Conservation (phyloP, 1,140 invertebrate species). For the Cydia splendana region DNA sequence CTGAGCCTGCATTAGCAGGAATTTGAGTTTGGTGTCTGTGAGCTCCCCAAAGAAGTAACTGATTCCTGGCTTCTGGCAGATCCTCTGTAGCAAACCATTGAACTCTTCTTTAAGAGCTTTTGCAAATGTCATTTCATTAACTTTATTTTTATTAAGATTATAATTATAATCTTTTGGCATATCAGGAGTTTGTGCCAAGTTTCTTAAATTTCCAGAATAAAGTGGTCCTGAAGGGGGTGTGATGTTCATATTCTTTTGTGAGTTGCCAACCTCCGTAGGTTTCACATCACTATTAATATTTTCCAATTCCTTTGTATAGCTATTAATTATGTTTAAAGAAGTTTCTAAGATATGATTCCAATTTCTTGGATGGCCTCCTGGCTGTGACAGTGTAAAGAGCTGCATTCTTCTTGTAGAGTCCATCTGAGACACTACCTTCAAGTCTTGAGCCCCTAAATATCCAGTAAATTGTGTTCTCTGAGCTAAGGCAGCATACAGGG, state of each 20-base stretch:
- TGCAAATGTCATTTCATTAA: conserved; percentile 59
- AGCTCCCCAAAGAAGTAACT: conserved; percentile 86
- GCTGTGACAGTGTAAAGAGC: conserved; percentile 87
- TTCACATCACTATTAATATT: conserved; percentile 75
- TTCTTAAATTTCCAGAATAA: conserved; percentile 67
- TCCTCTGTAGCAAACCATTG: conserved; percentile 56
- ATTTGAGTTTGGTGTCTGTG: conserved; percentile 83
- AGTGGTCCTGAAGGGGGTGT: conserved; percentile 52
- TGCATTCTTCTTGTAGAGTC: conserved; percentile 79
- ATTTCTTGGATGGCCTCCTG: conserved; percentile 88
- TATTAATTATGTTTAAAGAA: conserved; percentile 81
- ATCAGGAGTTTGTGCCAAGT: conserved; percentile 69
- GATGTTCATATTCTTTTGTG: conserved; percentile 44
- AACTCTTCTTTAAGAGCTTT: conserved; percentile 62
- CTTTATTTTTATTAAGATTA: conserved; percentile 49
- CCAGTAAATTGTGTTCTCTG: conserved; percentile 83
- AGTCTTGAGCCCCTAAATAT: conserved; percentile 85
- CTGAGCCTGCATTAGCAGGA: conserved; percentile 83
- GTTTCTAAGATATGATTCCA: conserved; percentile 86
- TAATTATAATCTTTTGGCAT: conserved; percentile 54
- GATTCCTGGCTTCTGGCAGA: conserved; percentile 82
- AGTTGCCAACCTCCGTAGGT: conserved; percentile 53
- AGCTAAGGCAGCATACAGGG: conserved; percentile 80
- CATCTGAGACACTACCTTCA: conserved; percentile 82
- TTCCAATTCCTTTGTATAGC: conserved; percentile 82